Base-by-base conservation (phyloP, 1,140 invertebrate species). In the Listronotus bonariensis region DNA sequence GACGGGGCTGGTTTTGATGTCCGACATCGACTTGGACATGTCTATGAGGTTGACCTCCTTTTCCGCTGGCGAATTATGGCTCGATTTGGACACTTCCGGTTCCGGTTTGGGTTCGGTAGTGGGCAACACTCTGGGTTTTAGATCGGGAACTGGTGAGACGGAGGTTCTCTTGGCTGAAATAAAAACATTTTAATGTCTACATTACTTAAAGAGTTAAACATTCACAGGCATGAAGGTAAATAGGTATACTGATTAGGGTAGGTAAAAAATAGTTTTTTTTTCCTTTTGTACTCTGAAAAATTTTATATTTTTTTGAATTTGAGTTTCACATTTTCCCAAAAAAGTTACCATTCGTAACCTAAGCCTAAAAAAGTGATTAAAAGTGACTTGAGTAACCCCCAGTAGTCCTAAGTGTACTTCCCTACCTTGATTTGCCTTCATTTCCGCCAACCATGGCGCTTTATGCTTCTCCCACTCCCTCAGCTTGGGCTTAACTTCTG, bases 391-490 rank as follows among this genome's bases (percentile, higher is more conserved):
- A n/a, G n/a, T n/a, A n/a, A n/a, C n/a, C n/a, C n/a, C n/a, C n/a
- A n/a, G n/a, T n/a, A n/a, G n/a, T n/a, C n/a, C n/a, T n/a, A n/a
- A n/a, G n/a, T n/a, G n/a, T n/a, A n/a, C n/a, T n/a, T n/a, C 20
- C 72, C 84, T 84, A 18, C 83, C 85, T 75, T 87, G 86, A 71
- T 86, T 87, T 32, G 85, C 76, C 72, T 88, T 88, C 65, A 88
- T 79, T 71, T 88, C 87, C 63, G 83, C 86, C 80, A 88, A 82
- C 87, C 87, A 88, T 0, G 87, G 87, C 46, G 84, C 86, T 69
- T 82, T 83, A 65, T 86, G 83, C 69, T 85, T 86, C 69, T 87
- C 86, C 81, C 82, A 83, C 67, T 82, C 80, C 1, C 81, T 74
- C 34, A 82, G 72, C 69, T 82, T 82, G 5, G 82, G 82, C 68